Base-by-base conservation (phyloP, 2,113 vertebrate genomes). In the Austrofundulus limnaeus region DNA sequence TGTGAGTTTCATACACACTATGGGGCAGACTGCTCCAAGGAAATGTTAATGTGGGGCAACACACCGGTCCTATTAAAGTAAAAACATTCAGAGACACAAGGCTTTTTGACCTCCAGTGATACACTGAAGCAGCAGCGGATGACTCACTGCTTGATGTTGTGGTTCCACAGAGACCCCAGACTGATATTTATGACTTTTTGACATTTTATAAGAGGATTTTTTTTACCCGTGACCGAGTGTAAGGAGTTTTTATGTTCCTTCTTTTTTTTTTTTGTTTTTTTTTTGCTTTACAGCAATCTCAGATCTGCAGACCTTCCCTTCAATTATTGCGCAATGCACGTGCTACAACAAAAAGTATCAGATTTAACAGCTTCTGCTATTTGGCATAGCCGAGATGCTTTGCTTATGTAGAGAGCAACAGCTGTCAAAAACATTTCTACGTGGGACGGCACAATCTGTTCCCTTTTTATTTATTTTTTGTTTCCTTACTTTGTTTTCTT, bases 371-470 rank as follows among this genome's bases (percentile, higher is more conserved):
- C 34, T 60, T 63, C 23, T 38, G 56, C 39, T 28, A 11, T 70
- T 72, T 57, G 56, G 50, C 39, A 16, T 19, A 2, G 39, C 46
- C 4, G 34, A n/a, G 46, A 14, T 24, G 60, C 38, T 49, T 11
- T 49, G 70, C 65, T 82, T 53, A 48, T 39, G 16, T 2, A 5
- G 42, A 24, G 54, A 50, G 25, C 41, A 77, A 46, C 71, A 77
- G 69, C 72, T 78, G 79, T 65, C 23, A 38, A 31, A 54, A 14
- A 59, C 53, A 50, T 67, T 70, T 72, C 56, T 60, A 31, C 43
- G 13, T n/a, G 1, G 25, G 61, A 77, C 37, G 8, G 71, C 59
- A 81, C 66, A 54, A 49, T 66, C 67, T 67, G 72, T 74, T 77
- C 66, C 9, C 9, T 8, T 34, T 10, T 34, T 7, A 4, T 28